phyloP scores from a whole-genome alignment of 2,888 invertebrate genomes.

The Ligdia adustata region DNA sequence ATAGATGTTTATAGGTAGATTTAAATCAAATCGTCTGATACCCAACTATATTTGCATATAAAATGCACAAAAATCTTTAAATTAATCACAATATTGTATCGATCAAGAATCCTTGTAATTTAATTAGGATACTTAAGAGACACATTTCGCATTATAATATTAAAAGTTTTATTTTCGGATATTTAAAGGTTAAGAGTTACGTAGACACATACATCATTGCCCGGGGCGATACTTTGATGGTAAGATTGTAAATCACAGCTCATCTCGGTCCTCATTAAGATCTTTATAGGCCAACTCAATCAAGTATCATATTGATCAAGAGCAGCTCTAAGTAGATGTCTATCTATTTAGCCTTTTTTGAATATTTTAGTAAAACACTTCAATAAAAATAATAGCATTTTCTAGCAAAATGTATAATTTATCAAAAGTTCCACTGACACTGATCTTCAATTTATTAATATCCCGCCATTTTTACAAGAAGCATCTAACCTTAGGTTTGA shows the following conservation, averaged over 20 bases:
- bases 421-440: too few species aligned
- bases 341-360: background rate
- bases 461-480: too few species aligned
- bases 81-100: slow-evolving; percentile 2
- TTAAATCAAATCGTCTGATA: too few species aligned
- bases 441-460: too few species aligned
- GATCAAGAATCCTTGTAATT: slow-evolving; percentile 2
- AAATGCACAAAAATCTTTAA: background rate
- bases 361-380: too few species aligned
- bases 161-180: slow-evolving; percentile 18
- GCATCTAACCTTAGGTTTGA: too few species aligned
- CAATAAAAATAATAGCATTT: too few species aligned
- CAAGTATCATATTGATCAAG: slow-evolving; percentile 12
- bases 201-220: slow-evolving; percentile 7
- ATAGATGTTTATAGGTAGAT: too few species aligned
- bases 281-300: slow-evolving; percentile 17
- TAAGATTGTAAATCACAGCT: slow-evolving; percentile 21
- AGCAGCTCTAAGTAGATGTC: background rate
- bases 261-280: slow-evolving; percentile 11
- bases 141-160: slow-evolving; percentile 16
- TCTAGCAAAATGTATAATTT: too few species aligned
- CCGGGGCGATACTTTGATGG: slow-evolving; percentile 11
- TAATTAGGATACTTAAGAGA: slow-evolving; percentile 16
- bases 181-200: slow-evolving; percentile 20
- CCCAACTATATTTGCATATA: too few species aligned